A percentile compares a stretch with the other conserved stretches of the same genome.
Evolutionary conservation across 2,113 vertebrate genomes (phyloP).

Genomic region (Nestor notabilis): DNA sequence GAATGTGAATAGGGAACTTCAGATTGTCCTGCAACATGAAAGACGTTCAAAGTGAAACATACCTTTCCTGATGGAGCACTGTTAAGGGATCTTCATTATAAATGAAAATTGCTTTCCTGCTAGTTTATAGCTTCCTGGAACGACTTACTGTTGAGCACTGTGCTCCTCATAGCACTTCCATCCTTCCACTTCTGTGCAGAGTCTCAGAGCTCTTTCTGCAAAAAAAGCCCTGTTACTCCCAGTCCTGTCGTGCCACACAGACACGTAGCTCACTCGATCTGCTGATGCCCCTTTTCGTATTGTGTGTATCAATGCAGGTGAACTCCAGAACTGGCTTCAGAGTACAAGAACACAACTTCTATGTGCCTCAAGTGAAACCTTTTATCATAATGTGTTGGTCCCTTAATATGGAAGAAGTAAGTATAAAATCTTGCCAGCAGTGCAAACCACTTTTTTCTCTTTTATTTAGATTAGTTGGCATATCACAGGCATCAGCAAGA

Average conservation of each 20-base stretch:
- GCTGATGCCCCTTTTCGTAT: not conserved
- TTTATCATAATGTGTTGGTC: rapidly evolving
- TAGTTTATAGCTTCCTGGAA: not conserved
- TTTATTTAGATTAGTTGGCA: not conserved
- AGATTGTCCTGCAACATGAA: not conserved
- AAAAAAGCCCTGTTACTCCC: not conserved
- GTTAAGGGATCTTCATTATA: not conserved
- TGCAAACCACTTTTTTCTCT: not conserved
- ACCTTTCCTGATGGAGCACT: not conserved
- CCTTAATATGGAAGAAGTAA: rapidly evolving
- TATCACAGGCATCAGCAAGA: not conserved
- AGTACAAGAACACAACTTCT: constrained; percentile 20
- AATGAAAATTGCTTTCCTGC: not conserved
- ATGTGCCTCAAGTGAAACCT: not conserved
- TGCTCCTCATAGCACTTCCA: not conserved
- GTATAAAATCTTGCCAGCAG: not conserved
- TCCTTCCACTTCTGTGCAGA: not conserved
- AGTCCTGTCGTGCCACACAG: not conserved
- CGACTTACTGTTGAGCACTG: not conserved
- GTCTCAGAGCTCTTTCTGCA: not conserved
- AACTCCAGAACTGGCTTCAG: constrained; percentile 43
- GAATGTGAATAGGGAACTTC: not conserved
- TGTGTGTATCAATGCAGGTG: not conserved
- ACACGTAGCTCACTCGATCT: not conserved
- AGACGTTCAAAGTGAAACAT: not conserved